Evolutionary conservation across 2,888 invertebrate genomes (phyloP), one percentile per base, ranked within the genome.

Genomic region (Endotricha flammealis): DNA sequence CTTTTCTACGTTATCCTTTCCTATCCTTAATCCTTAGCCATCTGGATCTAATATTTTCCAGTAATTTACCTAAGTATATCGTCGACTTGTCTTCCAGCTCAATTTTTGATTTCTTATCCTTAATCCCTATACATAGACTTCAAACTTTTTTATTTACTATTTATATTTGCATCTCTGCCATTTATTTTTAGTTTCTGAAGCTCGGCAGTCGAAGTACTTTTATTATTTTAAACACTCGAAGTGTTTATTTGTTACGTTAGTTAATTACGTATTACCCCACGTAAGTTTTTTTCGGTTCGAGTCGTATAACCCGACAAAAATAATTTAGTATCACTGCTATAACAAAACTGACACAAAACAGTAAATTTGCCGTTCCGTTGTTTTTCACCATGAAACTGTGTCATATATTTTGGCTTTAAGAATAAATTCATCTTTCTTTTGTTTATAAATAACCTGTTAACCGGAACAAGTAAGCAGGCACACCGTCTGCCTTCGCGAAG

Each of bases 381-480:
- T 71, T 74, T 35, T 69, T 68, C 58, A 59, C 58, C 53, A 57
- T 64, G 54, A 62, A 82, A 76, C 66, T 75, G 79, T 85, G 83
- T 77, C 81, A 80, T 78, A 68, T 69, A 64, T 68, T 74, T 75
- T 64, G 65, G 71, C 68, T 55, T 63, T 64, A 71, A 64, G 63
- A 64, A 76, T 74, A 75, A 73, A 77, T 73, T 72, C 69, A 69
- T 77, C 70, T 78, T 74, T 75, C 75, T 74, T 71, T 73, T 75
- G 74, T 74, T 74, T 86, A 85, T 78, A 81, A 82, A 85, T 86
- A 86, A 70, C 74, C 61, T 58, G 64, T 78, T n/a, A 80, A 78
- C 82, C 81, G 83, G 81, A 83, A 85, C 83, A 81, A 75, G 69
- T 68, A 65, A 66, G 77, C 77, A 71, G 67, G 78, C 78, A 69